phyloP scores from a whole-genome alignment of 2,888 invertebrate species.

The Achlya flavicornis region DNA sequence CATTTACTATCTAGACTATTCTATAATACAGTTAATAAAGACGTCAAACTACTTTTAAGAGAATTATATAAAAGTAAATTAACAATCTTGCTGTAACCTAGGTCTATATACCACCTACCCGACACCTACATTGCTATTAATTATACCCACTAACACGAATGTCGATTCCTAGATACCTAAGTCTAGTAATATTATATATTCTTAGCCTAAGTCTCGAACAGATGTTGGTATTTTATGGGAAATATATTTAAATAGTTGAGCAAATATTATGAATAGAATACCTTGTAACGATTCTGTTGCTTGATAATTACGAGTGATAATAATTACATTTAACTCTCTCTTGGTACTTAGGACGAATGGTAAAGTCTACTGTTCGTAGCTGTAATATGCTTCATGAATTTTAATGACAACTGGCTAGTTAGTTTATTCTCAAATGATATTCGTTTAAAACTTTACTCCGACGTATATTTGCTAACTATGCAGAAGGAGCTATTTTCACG shows the following conservation, averaged over 20 bases:
- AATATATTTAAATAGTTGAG: background rate
- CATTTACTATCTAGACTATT: no score
- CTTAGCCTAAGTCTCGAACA: constrained; percentile 5
- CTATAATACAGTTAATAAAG: background rate
- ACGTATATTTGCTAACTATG: no score
- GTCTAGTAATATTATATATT: no score
- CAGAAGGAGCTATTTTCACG: background rate
- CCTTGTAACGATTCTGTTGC: background rate
- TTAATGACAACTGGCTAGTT: background rate
- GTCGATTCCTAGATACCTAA: constrained; percentile 16
- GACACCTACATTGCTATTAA: constrained; percentile 25
- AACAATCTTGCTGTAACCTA: background rate
- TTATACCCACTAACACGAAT: constrained; percentile 21
- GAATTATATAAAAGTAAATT: background rate
- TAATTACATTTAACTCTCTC: background rate
- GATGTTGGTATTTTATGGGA: constrained; percentile 13
- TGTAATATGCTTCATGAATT: background rate
- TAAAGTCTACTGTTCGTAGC: background rate
- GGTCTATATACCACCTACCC: constrained; percentile 18
- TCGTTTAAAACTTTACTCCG: no score
- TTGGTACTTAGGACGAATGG: background rate
- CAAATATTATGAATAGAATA: background rate
- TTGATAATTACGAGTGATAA: background rate
- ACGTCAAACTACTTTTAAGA: background rate
- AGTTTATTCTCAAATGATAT: background rate